phyloP scores from a whole-genome alignment of 35 echinoderm and acorn worm genomes.

The Apostichopus japonicus region DNA sequence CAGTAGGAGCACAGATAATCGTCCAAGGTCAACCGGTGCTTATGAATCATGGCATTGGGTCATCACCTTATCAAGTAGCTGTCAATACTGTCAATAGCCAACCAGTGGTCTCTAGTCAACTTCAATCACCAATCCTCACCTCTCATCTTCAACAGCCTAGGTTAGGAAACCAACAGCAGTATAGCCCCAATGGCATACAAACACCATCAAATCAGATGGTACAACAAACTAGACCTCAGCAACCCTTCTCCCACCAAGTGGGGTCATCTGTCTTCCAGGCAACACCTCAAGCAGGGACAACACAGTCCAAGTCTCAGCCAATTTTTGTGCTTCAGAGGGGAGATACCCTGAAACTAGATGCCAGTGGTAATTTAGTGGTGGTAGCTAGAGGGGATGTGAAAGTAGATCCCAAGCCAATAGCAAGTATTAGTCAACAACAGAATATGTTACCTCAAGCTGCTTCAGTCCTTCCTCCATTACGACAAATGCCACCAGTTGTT shows the following conservation, averaged over 20 bases:
- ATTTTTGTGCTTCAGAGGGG: slow-evolving; percentile 62
- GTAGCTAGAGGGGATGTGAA: slow-evolving; percentile 41
- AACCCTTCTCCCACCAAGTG: slow-evolving; percentile 25
- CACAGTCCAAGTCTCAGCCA: slow-evolving; percentile 24
- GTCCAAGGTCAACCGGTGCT: slow-evolving; percentile 39
- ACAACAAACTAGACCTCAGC: slow-evolving; percentile 11
- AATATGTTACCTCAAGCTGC: background rate
- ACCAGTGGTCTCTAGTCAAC: background rate
- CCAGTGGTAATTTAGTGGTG: slow-evolving; percentile 58
- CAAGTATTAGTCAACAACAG: slow-evolving; percentile 22
- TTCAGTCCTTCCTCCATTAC: slow-evolving; percentile 19
- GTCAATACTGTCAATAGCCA: background rate
- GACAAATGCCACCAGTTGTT: slow-evolving; percentile 11
- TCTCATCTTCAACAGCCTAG: slow-evolving; percentile 15
- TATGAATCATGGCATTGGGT: slow-evolving; percentile 19
- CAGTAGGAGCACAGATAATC: slow-evolving; percentile 12
- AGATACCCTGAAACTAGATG: slow-evolving; percentile 59
- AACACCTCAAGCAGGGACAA: slow-evolving; percentile 5
- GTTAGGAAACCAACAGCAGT: slow-evolving; percentile 12
- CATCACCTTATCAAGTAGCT: slow-evolving; percentile 5
- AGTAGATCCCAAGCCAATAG: background rate
- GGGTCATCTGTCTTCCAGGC: slow-evolving; percentile 24
- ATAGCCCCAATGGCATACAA: background rate
- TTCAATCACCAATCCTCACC: slow-evolving; percentile 34
- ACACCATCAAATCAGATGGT: background rate